Evolutionary conservation across 2,113 vertebrate genomes (phyloP).

Genomic region (Leucoraja erinaceus): DNA sequence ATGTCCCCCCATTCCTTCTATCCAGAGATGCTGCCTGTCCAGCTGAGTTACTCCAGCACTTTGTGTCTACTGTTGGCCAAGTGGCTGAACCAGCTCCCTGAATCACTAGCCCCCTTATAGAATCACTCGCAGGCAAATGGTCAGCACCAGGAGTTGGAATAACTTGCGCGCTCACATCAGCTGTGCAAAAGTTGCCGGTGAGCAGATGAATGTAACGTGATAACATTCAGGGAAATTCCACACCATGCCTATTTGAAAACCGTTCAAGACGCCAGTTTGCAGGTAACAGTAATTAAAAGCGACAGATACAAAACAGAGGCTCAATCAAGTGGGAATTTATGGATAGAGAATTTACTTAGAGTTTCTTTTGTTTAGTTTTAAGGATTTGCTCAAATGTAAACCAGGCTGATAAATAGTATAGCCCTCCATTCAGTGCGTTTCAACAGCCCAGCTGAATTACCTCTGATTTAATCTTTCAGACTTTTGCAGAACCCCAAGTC

Average conservation of each 20-base stretch:
- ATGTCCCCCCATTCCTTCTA: no score
- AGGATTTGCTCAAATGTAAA: conserved; percentile 9
- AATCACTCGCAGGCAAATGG: neutral
- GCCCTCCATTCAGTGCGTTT: neutral
- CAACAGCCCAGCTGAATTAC: neutral
- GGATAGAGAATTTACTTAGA: neutral
- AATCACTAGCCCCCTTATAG: neutral
- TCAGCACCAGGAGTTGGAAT: neutral
- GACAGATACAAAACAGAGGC: neutral
- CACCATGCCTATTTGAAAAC: neutral
- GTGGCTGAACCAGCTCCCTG: no score
- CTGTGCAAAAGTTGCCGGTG: neutral
- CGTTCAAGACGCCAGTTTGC: neutral
- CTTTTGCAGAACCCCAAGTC: neutral
- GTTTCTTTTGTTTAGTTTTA: neutral
- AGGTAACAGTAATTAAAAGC: neutral
- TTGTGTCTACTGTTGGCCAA: no score
- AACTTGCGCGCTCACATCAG: neutral
- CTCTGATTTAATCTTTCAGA: neutral
- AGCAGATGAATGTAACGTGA: neutral
- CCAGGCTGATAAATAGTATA: neutral
- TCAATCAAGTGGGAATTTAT: neutral
- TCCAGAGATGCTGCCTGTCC: no score
- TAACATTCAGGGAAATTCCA: neutral
- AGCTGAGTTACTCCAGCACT: no score